Conservation (phyloP, 2,797 vertebrate species). For the Pygocentrus nattereri region DNA sequence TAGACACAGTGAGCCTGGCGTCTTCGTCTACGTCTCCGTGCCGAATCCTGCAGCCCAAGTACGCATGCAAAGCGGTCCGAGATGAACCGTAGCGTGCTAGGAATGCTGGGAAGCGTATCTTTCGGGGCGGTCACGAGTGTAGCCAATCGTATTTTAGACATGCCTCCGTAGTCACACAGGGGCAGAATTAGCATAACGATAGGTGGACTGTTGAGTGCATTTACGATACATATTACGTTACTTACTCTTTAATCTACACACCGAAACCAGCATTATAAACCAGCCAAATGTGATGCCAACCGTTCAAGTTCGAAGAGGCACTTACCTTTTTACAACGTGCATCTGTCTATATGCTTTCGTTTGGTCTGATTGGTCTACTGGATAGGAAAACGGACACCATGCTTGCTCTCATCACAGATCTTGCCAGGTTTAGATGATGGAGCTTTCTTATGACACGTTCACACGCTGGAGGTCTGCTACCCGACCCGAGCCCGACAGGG, state of each 20-base stretch:
- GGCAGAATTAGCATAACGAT: constrained; percentile 71
- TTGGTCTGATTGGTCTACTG: constrained; percentile 4
- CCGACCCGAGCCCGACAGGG: no score
- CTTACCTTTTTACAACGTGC: constrained; percentile 56
- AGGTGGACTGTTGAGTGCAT: constrained; percentile 78
- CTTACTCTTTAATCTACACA: constrained; percentile 71
- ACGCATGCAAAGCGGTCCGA: no score
- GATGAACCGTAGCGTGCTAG: constrained; percentile 33
- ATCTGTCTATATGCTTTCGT: constrained; percentile 64
- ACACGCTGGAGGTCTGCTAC: not conserved
- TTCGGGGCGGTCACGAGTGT: constrained; percentile 28
- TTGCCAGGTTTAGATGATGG: not conserved
- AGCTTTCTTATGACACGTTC: constrained; percentile 1
- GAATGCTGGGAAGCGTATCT: constrained; percentile 60
- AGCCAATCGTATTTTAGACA: constrained; percentile 47
- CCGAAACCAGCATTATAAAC: constrained; percentile 84
- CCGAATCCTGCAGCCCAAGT: not conserved
- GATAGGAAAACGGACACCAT: not conserved
- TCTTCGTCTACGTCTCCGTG: constrained; percentile 64
- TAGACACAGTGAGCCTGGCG: constrained; percentile 75
- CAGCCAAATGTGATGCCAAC: constrained; percentile 82
- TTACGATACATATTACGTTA: constrained; percentile 64
- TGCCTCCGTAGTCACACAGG: constrained; percentile 51
- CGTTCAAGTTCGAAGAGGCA: constrained; percentile 61
- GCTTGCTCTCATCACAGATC: not conserved